These are phyloP conservation scores for Heliconius ethilla DNA, from an alignment of 2,888 invertebrate species.

Conservation along the genomic window DNA sequence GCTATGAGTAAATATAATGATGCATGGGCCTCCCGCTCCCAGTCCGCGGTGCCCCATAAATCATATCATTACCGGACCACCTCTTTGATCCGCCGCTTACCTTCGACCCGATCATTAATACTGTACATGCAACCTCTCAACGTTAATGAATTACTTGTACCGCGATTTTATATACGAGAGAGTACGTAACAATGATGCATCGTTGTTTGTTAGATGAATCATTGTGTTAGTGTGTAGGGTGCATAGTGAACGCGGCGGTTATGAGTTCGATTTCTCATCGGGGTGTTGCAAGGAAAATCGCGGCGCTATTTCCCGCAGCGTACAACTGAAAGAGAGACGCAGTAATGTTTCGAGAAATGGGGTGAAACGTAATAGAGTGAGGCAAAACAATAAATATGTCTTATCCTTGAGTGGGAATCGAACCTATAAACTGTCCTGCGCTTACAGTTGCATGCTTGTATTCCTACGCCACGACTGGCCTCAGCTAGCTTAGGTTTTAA, in stretches of 20 bases:
- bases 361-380: no score
- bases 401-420: no score
- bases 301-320: no score
- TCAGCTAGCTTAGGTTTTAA: not conserved
- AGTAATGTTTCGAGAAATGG: no score
- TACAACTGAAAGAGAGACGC: no score
- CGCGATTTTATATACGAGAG: slow-evolving; percentile 35
- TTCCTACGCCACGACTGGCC: no score
- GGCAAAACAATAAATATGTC: no score
- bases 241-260: not conserved
- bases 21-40: slow-evolving; percentile 51
- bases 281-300: no score
- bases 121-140: slow-evolving; percentile 58
- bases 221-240: no score
- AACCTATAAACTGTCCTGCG: no score
- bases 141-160: slow-evolving; percentile 66
- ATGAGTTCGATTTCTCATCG: not conserved
- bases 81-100: slow-evolving; percentile 76
- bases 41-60: slow-evolving; percentile 46
- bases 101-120: slow-evolving; percentile 76
- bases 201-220: not conserved
- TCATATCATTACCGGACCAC: slow-evolving; percentile 52
- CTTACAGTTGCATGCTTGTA: no score
- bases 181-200: slow-evolving; percentile 32
- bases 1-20: slow-evolving; percentile 57